Conservation (phyloP, 2,797 vertebrate species). For the Monodelphis domestica region DNA sequence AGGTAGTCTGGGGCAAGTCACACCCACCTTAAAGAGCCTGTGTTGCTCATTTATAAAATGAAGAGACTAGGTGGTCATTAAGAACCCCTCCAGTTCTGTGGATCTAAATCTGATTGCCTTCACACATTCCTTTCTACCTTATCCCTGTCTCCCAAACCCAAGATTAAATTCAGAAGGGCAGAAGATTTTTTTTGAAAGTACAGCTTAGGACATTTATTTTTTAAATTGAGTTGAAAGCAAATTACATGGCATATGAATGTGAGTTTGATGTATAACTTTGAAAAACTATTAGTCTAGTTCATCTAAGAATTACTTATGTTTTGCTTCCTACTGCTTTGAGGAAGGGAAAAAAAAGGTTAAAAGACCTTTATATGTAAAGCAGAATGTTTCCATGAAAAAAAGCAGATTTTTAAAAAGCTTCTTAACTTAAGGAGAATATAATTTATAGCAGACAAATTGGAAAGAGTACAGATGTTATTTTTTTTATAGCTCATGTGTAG, state of each 20-base stretch:
- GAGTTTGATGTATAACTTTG: not conserved
- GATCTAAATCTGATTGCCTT: not conserved
- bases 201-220: not conserved
- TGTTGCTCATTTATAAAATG: not conserved
- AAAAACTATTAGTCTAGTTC: not conserved
- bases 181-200: not conserved
- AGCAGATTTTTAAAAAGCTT: not conserved
- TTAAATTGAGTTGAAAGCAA: not conserved
- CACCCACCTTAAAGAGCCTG: not conserved
- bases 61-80: not conserved
- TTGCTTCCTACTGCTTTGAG: not conserved
- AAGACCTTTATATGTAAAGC: not conserved
- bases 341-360: not conserved
- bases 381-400: not conserved
- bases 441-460: not conserved
- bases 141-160: not conserved
- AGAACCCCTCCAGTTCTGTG: not conserved
- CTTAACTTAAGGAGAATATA: not conserved
- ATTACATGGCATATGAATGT: not conserved
- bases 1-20: not conserved
- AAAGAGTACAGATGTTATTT: not conserved
- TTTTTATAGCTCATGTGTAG: not conserved
- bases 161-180: not conserved
- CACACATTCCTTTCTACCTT: not conserved
- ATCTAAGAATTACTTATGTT: not conserved